Conservation (phyloP, 1,140 invertebrate genomes). For the Probaryconus sp. region DNA sequence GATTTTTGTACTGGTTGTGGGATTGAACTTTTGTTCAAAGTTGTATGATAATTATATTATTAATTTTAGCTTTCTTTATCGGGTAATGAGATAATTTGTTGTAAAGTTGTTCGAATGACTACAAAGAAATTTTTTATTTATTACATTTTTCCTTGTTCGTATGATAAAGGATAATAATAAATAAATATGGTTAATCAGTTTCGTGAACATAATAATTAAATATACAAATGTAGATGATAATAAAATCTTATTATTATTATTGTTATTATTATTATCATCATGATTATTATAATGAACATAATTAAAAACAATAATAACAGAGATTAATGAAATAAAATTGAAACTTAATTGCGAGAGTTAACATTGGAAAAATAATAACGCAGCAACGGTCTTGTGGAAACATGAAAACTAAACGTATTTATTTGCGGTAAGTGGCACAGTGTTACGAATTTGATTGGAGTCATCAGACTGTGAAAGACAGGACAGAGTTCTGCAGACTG, state of each 20-base stretch:
- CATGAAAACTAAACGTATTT: slow-evolving; percentile 18
- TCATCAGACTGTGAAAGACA: slow-evolving; percentile 27
- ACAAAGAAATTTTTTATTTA: too few species aligned
- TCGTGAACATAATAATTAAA: too few species aligned
- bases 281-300: too few species aligned
- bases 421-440: slow-evolving; percentile 15
- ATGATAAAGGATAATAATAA: too few species aligned
- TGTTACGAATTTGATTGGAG: slow-evolving; percentile 26
- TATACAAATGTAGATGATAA: too few species aligned
- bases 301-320: too few species aligned
- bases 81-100: slow-evolving; percentile 33
- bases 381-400: not conserved
- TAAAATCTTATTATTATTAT: too few species aligned
- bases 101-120: not conserved
- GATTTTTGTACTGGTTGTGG: slow-evolving; percentile 4
- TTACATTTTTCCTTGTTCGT: not conserved
- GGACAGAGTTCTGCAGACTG: slow-evolving; percentile 15
- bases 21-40: slow-evolving; percentile 20
- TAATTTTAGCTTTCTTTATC: slow-evolving; percentile 22
- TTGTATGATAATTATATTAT: slow-evolving; percentile 24
- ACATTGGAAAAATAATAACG: not conserved
- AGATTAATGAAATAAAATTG: too few species aligned
- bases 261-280: too few species aligned
- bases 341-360: too few species aligned
- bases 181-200: too few species aligned